Base-by-base conservation (phyloP, 2,113 vertebrate genomes). In the Dolichallabes microphthalmus region DNA sequence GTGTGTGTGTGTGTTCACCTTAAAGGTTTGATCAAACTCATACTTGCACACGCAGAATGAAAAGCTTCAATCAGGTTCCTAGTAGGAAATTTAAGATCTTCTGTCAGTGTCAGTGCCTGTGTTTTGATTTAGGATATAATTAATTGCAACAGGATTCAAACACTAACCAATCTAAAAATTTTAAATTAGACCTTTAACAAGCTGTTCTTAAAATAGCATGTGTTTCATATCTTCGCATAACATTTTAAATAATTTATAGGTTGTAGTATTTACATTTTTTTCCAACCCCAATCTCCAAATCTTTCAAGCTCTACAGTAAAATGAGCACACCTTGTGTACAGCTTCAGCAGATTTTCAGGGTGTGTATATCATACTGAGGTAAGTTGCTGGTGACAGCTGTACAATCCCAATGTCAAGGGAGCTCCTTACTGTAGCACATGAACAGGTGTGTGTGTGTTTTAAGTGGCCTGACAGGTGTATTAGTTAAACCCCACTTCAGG, bases 71-170 rank as follows among this genome's bases (percentile, higher is more conserved):
- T 88, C 87, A 88, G 77, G 61, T 58, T 88, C 81, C 86, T 77
- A 84, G 87, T 86, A 53, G 68, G 76, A 86, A 63, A 58, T 88
- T 75, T 82, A 63, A 79, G 69, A 77, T 78, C 69, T 77, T 52
- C 5, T 39, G 55, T 78, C 76, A 20, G 76, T 58, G 27, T 60
- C n/a, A 57, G 74, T 14, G 66, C 35, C 14, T 76, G 52, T 12
- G 53, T 88, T 88, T 88, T 88, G 87, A 88, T 86, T 81, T 82
- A 82, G 68, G 69, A 64, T 71, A 35, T 88, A 88, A 88, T 86
- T 86, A 60, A 35, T 60, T 60, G 39, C 39, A 86, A 88, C 82
- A 86, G 39, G 69, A 81, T 61, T 84, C 22, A 19, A 84, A 85
- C 61, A 78, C 53, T 85, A 53, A 63, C 60, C 35, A 76, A 78